A percentile compares a stretch with the other conserved stretches of the same genome.
phyloP scores from a whole-genome alignment of 2,888 invertebrate species.

The Pristionchus arcanus region DNA sequence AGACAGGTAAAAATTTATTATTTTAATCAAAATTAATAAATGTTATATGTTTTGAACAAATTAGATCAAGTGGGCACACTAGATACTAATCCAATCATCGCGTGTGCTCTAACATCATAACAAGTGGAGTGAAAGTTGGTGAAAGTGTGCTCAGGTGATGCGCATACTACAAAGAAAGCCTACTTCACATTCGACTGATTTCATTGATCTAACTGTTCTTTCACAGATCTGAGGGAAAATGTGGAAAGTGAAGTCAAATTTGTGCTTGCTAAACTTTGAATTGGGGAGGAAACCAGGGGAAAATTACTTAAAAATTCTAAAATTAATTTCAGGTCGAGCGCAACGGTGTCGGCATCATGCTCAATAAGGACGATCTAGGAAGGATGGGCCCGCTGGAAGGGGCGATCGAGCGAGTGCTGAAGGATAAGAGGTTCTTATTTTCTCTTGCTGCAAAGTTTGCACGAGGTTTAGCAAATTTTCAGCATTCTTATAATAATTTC shows the following conservation, averaged over 20 bases:
- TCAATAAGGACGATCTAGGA: conserved; percentile 28
- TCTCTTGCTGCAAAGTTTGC: too few species aligned
- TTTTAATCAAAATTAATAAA: too few species aligned
- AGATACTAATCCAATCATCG: too few species aligned
- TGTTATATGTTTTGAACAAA: too few species aligned
- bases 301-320: neutral
- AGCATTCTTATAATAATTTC: too few species aligned
- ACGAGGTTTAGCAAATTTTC: too few species aligned
- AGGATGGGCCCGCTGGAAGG: neutral
- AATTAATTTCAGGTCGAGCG: neutral
- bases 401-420: neutral
- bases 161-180: neutral
- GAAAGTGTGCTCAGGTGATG: neutral
- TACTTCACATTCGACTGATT: neutral
- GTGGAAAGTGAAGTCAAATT: neutral
- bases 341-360: conserved; percentile 26
- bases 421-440: neutral
- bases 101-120: neutral
- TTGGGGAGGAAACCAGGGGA: too few species aligned
- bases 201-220: too few species aligned
- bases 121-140: neutral
- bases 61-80: too few species aligned
- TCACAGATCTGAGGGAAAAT: neutral
- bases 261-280: too few species aligned
- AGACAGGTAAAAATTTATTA: too few species aligned